These are phyloP conservation scores for Microhierax caerulescens DNA, from an alignment of 2,797 vertebrate species.

Conservation along the genomic window DNA sequence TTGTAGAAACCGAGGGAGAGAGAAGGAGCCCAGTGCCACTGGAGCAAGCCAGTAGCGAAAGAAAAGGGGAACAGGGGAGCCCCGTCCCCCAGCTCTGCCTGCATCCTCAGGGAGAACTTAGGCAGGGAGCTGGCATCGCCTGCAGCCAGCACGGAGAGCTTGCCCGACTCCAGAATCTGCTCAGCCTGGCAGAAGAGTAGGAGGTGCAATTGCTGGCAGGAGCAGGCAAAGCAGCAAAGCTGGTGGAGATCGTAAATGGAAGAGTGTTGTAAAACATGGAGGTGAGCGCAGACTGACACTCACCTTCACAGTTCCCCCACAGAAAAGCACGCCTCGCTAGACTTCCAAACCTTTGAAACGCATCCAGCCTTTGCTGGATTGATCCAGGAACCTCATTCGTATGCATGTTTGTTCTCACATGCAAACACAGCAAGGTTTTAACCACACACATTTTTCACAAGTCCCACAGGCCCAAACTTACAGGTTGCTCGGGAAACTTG, in stretches of 20 bases:
- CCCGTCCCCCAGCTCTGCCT: neutral
- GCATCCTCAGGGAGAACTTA: neutral
- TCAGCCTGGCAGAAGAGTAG: constrained; percentile 20
- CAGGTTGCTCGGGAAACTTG: neutral
- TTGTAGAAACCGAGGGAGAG: neutral
- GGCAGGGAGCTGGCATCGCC: neutral
- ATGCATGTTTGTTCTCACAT: constrained; percentile 28
- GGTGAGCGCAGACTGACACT: constrained; percentile 41
- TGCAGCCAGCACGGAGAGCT: neutral
- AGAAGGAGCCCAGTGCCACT: neutral
- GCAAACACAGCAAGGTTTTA: neutral
- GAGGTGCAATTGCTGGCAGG: constrained; percentile 45
- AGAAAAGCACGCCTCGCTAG: neutral
- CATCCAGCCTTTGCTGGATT: neutral
- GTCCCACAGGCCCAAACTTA: neutral
- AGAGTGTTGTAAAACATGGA: constrained; percentile 54
- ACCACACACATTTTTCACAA: neutral
- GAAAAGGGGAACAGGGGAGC: neutral
- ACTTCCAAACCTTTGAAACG: neutral
- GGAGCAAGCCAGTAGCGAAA: neutral
- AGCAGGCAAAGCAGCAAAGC: constrained; percentile 46
- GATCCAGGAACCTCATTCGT: constrained; percentile 25
- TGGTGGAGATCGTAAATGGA: constrained; percentile 11
- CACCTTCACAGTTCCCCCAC: constrained; percentile 42
- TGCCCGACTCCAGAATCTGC: neutral